Percentiles rank a stretch among this genome's conserved stretches.
These are phyloP conservation scores for Semnornis frantzii DNA, from an alignment of 2,113 vertebrate genomes.

Conservation along the genomic window DNA sequence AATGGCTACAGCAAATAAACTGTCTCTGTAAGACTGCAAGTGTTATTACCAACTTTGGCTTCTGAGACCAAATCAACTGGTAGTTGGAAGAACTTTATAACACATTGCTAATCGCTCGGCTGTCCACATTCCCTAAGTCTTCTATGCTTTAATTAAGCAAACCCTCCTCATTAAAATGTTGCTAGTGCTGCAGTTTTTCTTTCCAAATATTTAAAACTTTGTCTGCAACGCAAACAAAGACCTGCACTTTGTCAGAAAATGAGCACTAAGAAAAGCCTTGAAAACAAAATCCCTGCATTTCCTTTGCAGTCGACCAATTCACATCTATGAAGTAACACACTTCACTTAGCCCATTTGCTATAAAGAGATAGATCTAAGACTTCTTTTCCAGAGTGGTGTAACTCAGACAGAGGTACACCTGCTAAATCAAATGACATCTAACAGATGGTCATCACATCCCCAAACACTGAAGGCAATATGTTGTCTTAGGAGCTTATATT, in stretches of 20 bases:
- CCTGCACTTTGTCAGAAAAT: not conserved
- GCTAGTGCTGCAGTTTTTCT: not conserved
- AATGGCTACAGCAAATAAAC: not conserved
- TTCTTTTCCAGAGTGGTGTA: not conserved
- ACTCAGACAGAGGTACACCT: not conserved
- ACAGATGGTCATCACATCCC: not conserved
- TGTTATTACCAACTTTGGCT: not conserved
- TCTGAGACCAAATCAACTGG: not conserved
- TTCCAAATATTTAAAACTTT: not conserved
- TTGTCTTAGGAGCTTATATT: not conserved
- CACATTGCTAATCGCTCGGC: not conserved
- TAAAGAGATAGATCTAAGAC: not conserved
- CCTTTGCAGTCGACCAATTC: not conserved
- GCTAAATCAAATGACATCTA: not conserved
- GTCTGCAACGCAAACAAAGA: not conserved
- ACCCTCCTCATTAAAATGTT: conserved; percentile 36
- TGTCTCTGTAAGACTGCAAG: not conserved
- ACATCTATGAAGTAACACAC: not conserved
- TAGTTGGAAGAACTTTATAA: not conserved
- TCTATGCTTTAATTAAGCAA: conserved; percentile 29
- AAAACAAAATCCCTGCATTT: not conserved
- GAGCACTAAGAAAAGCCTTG: not conserved
- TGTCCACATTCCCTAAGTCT: not conserved
- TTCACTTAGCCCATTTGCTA: not conserved
- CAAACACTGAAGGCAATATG: not conserved